Conservation (phyloP, 2,113 vertebrate species). For the Phodopus roborovskii region DNA sequence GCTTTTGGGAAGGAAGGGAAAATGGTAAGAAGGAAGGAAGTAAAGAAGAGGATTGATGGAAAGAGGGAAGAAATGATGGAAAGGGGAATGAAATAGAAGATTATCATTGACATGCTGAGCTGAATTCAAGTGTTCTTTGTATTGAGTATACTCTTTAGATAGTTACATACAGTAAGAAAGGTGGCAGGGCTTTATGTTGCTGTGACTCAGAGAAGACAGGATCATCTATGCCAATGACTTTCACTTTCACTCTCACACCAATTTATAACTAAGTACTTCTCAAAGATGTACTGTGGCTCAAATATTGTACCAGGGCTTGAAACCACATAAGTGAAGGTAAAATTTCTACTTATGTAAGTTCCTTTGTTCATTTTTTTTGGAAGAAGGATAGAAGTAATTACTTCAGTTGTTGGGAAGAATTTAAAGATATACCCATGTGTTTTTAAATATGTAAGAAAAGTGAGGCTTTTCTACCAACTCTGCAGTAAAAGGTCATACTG, state of each 20-base stretch:
- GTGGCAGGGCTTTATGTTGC: not conserved
- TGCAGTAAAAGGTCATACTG: not conserved
- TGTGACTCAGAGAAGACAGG: not conserved
- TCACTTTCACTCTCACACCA: not conserved
- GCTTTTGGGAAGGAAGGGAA: not conserved
- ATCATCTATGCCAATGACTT: not conserved
- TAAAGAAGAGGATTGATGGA: not conserved
- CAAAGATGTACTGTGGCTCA: not conserved
- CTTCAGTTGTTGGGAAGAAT: not conserved
- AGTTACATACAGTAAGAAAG: not conserved
- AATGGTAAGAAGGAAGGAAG: fast-evolving
- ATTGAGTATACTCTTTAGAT: not conserved
- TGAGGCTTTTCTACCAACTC: not conserved
- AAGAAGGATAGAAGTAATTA: not conserved
- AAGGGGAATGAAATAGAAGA: not conserved
- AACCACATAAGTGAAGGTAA: not conserved
- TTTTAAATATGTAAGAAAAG: slow-evolving; percentile 7
- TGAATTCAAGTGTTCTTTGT: not conserved
- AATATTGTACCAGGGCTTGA: not conserved
- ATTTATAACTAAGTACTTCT: not conserved
- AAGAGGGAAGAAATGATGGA: not conserved
- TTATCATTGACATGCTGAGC: not conserved
- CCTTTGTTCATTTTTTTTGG: not conserved
- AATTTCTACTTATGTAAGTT: not conserved
- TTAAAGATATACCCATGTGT: not conserved